Evolutionary conservation across 1,140 invertebrate genomes (phyloP).

Genomic region (Musca vetustissima): DNA sequence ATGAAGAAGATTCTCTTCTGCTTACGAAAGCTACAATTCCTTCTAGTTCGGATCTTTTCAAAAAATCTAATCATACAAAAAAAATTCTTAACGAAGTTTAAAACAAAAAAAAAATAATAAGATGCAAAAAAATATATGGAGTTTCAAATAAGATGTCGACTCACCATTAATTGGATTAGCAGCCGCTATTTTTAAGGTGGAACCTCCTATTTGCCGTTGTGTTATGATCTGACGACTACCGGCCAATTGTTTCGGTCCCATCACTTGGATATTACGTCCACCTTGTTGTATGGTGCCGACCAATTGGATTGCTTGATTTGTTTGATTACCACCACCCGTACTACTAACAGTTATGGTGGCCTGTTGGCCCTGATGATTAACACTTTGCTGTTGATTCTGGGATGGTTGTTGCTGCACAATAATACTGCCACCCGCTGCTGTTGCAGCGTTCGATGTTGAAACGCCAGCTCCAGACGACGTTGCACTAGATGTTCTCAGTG

Average conservation of each 20-base stretch:
- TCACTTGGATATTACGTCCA: slow-evolving; percentile 60
- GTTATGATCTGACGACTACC: slow-evolving; percentile 54
- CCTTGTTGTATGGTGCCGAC: slow-evolving; percentile 63
- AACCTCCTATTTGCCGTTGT: slow-evolving; percentile 61
- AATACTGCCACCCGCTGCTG: slow-evolving; percentile 35
- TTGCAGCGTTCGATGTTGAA: slow-evolving; percentile 18
- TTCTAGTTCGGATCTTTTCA: too few species aligned
- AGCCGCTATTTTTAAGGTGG: slow-evolving; percentile 63
- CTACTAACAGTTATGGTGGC: slow-evolving; percentile 42
- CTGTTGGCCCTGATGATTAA: slow-evolving; percentile 24
- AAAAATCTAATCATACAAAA: too few species aligned
- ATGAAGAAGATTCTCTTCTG: too few species aligned
- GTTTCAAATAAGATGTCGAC: slow-evolving; percentile 31
- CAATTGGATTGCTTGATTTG: slow-evolving; percentile 60
- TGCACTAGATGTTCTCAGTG: slow-evolving; percentile 58
- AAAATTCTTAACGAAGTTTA: too few species aligned
- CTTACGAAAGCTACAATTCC: too few species aligned
- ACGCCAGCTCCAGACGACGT: slow-evolving; percentile 38
- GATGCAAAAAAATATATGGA: too few species aligned
- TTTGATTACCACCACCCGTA: slow-evolving; percentile 42
- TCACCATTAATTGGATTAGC: slow-evolving; percentile 64
- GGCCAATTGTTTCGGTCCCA: slow-evolving; percentile 57
- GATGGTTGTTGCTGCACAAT: slow-evolving; percentile 29
- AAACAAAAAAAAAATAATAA: background rate
- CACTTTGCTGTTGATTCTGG: slow-evolving; percentile 29